Evolutionary conservation across 2,113 vertebrate species (phyloP), one percentile per base, ranked within the genome.

Genomic region (Ophiodon elongatus): DNA sequence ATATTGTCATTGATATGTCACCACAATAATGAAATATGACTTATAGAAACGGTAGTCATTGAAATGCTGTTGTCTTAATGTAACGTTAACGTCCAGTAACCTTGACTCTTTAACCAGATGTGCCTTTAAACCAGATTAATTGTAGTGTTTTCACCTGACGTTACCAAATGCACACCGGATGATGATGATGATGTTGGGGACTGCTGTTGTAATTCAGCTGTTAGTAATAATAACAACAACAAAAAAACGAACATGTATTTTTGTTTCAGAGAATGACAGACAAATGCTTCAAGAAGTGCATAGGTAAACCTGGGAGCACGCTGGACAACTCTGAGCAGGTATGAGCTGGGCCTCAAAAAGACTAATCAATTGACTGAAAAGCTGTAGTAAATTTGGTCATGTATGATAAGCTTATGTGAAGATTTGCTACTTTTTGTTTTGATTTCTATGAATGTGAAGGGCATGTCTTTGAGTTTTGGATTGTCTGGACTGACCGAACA

Each of bases 291-390:
- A 97, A 97, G 92, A 99, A 99, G 94, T 99, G 98, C 88, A 96
- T 99, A 80, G 96, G 97, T n/a, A 99, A 99, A 85, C 98, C 98
- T 0, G 98, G 98, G 27, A 96, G 96, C 59, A 86, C 97, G 0
- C 80, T 99, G 93, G 98, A 99, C 80, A 99, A 99, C 90, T 97
- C 98, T 0, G 98, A 99, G 89, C 98, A 99, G 97, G 98, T 99
- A 88, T 9, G 72, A 6, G 13, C 27, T 4, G 17, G 8, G 21
- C 0, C 31, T 25, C 35, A 7, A 21, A 52, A 52, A 23, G 21
- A 52, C 50, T 4, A 9, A 17, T 60, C 29, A 33, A 33, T 6
- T 31, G 29, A 33, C 29, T 19, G 8, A 33, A 5, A 56, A 9
- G 17, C 6, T 17, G 14, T 15, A 17, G 1, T 25, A 7, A 21